Base-by-base conservation (phyloP, 2,888 invertebrate species). In the Antheraea yamamai region DNA sequence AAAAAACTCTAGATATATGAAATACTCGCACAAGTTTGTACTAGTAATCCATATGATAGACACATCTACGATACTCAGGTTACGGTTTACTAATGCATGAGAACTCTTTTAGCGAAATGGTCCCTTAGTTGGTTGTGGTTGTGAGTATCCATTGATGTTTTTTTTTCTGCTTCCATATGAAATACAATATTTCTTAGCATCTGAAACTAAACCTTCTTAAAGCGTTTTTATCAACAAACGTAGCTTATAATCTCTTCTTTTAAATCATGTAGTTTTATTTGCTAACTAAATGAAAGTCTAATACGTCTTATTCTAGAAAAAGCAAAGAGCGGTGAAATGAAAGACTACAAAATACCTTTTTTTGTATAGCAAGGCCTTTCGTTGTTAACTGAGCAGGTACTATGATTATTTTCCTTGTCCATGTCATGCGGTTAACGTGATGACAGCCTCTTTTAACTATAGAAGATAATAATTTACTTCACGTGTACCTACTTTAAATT, bases 41-140 rank as follows among this genome's bases (percentile, higher is more conserved):
- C 12, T 12, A 47, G 47, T 47, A 47, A 12, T 47, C 47, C 1
- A 47, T 47, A 12, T 12, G 12, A 47, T 7, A 12, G 47, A 20
- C 39, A n/a, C 14, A 23, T 61, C 18, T 70, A 84, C 83, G 81
- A 79, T 77, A 79, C 81, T 85, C 80, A 77, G 78, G 82, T 86
- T 84, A 83, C 86, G 82, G 80, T 80, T 83, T 81, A 81, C 83
- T 83, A 84, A 81, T 75, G 80, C 81, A 82, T 85, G 85, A 83
- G 84, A 83, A 84, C 82, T 84, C 81, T 84, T 81, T 81, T 76
- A 80, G 81, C 82, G 83, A 80, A 81, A 79, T 78, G 76, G 76
- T 74, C 76, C 78, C 76, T 78, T 77, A 75, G 75, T 75, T n/a
- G 58, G 64, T 26, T 26, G 64, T 23, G 26, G n/a, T 7, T 55